Evolutionary conservation across 2,113 vertebrate species (phyloP), one percentile per base, ranked within the genome.

Genomic region (Chunga burmeisteri): DNA sequence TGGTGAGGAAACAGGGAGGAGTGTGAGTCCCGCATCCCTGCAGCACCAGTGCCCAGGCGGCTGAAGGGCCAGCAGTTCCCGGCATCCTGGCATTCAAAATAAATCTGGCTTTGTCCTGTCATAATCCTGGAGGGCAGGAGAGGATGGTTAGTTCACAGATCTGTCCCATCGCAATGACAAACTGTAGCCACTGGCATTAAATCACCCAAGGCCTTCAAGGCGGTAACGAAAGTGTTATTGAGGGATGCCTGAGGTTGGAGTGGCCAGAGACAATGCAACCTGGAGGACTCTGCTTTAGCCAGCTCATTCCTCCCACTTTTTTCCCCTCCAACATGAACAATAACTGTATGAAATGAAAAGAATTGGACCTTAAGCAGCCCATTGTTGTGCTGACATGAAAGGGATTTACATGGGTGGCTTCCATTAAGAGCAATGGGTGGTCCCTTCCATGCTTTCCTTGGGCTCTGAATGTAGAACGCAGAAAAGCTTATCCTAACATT

Each of bases 401-500:
- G 53, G 73, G 67, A 88, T 97, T 96, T 87, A 79, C 44, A 78
- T 25, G 75, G 59, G 47, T 73, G 84, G 52, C 72, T 94, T 61
- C 55, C 53, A 46, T 53, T 82, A 97, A 74, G 50, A 81, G 40
- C 79, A 67, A 5, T 7, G 40, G 46, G 77, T 88, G 23, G 36
- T 77, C 72, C 49, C 38, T 36, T 58, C 38, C 25, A 10, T 6
- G 0, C 16, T 42, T 74, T 81, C 70, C 44, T 25, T 36, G 58
- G 82, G 38, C 65, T 85, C 55, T 55, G 38, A n/a, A 59, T 29
- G 77, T 14, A 72, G 38, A n/a, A 59, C 27, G 77, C 13, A 72
- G 92, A 95, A 95, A 67, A 89, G 38, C 68, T 95, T 84, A 75
- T 86, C 94, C 80, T 91, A 94, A 85, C 53, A 75, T 92, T 93